Evolutionary conservation across 2,113 vertebrate genomes (phyloP).

Genomic region (Pongo pygmaeus): DNA sequence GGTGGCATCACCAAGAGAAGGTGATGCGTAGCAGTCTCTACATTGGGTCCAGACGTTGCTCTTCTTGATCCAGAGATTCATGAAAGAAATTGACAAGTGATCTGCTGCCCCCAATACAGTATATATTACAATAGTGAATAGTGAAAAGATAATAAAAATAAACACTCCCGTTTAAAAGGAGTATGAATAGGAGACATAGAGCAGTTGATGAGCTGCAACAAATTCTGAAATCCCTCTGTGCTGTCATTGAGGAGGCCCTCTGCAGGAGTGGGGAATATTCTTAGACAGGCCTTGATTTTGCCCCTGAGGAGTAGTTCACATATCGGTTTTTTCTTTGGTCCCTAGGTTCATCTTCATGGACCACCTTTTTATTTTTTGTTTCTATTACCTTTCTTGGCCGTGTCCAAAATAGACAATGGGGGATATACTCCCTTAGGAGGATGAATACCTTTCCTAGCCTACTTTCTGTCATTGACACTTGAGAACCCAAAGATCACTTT

Average conservation of each 20-base stretch:
- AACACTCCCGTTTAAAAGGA: neutral
- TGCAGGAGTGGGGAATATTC: neutral
- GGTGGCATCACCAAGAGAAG: neutral
- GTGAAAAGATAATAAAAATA: neutral
- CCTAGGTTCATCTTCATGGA: neutral
- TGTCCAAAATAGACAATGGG: neutral
- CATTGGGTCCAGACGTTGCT: neutral
- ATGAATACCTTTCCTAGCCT: neutral
- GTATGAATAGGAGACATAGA: neutral
- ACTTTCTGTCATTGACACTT: neutral
- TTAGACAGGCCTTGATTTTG: neutral
- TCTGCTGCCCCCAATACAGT: neutral
- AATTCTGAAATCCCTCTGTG: neutral
- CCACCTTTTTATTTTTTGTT: neutral
- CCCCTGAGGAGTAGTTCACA: neutral
- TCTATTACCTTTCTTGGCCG: neutral
- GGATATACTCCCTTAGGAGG: neutral
- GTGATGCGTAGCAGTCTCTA: neutral
- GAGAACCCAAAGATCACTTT: neutral
- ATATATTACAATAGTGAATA: neutral
- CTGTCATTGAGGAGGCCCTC: neutral
- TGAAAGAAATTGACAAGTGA: neutral
- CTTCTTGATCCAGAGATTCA: neutral
- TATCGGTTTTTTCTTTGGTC: neutral
- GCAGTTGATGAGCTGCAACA: neutral